Evolutionary conservation across 2,113 vertebrate species (phyloP), one percentile per base, ranked within the genome.

Genomic region (Bucco capensis): DNA sequence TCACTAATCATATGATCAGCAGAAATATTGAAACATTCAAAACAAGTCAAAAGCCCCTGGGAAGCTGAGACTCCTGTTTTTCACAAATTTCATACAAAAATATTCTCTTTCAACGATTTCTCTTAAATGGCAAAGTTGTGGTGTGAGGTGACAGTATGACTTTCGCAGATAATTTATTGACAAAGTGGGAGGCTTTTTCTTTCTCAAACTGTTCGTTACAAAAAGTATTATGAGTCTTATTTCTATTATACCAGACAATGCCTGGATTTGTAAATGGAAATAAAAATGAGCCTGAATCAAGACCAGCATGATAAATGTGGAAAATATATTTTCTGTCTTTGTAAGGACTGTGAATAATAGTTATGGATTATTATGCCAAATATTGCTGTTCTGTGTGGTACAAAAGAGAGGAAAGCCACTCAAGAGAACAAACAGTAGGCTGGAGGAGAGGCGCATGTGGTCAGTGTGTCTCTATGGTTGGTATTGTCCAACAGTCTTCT

Each of bases 1-100:
- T 66, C 73, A 31, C 56, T 86, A n/a, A 66, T 50, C 2, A 42
- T 57, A 42, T 61, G 58, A 66, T 73, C 75, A 54, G 22, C 53
- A 78, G 23, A 86, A 92, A 67, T 77, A 77, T 49, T 81, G 61
- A 90, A 57, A 65, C 53, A 85, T 83, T 95, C 64, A 75, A 44
- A 70, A 81, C 88, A 96, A 86, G 70, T 81, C 54, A 89, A 79
- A 96, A 71, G 53, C 78, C 66, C 91, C 30, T 2, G 14, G 33
- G 27, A 96, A 92, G 56, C 50, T 69, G 54, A 88, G 77, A 78
- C 27, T 75, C 70, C 73, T 90, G 6, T 47, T 94, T 90, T 84
- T 94, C 71, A 64, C 56, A 90, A 74, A 27, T 95, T 38, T 77
- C 42, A 83, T 85, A 40, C 16, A 75, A 73, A 82, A 66, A 35